Evolutionary conservation across 2,888 invertebrate species (phyloP).

Genomic region (Drosophila lacicola): DNA sequence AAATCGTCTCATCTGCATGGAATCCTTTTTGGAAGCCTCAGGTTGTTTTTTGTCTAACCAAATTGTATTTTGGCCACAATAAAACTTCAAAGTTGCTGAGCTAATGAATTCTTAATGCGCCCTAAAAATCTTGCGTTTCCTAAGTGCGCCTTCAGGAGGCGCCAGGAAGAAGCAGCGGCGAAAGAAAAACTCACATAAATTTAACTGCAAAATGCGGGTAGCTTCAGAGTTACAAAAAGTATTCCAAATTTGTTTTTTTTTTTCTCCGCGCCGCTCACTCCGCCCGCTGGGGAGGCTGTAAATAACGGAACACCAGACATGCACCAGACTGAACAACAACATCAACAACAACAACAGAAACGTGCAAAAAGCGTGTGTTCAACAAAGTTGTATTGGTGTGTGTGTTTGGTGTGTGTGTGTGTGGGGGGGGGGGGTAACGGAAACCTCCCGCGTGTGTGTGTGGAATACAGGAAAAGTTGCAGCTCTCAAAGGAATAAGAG

Average conservation of each 20-base stretch:
- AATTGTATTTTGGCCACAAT: conserved; percentile 34
- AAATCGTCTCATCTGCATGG: background rate
- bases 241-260: conserved; percentile 11
- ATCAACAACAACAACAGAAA: conserved; percentile 43
- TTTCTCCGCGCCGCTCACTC: background rate
- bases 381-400: background rate
- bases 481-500: conserved; percentile 63
- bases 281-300: conserved; percentile 65
- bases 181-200: conserved; percentile 60
- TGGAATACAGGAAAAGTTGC: conserved; percentile 36
- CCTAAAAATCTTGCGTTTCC: conserved; percentile 37
- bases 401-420: too few species aligned
- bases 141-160: conserved; percentile 29
- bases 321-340: conserved; percentile 65
- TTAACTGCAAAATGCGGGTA: conserved; percentile 37
- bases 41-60: background rate
- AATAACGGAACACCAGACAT: conserved; percentile 76
- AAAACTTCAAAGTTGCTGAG: conserved; percentile 31
- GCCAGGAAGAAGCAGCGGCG: background rate
- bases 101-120: conserved; percentile 66
- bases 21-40: background rate
- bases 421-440: background rate
- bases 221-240: conserved; percentile 13
- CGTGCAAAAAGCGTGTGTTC: conserved; percentile 31
- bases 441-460: conserved; percentile 5